A percentile compares a stretch with the other conserved stretches of the same genome.
Conservation (phyloP, 2,113 vertebrate genomes). For the Alethe diademata region DNA sequence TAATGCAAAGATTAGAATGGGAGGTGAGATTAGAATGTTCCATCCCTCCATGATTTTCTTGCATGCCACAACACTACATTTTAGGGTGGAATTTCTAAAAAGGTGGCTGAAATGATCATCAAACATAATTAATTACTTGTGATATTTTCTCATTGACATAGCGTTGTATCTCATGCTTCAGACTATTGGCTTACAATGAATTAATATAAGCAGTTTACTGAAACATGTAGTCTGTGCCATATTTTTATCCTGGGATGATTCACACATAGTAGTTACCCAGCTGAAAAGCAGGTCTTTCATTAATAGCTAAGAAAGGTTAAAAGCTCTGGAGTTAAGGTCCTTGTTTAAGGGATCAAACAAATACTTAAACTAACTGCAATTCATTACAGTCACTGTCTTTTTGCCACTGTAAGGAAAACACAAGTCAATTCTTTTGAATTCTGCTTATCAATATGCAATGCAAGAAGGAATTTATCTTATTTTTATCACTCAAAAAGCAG, state of each 20-base stretch:
- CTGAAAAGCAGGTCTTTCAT: not conserved
- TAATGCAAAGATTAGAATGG: not conserved
- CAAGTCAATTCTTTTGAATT: not conserved
- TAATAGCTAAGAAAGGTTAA: not conserved
- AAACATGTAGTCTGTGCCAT: not conserved
- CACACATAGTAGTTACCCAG: not conserved
- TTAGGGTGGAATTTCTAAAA: not conserved
- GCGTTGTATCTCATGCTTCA: not conserved
- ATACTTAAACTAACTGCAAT: not conserved
- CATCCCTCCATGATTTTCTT: not conserved
- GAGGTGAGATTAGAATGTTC: not conserved
- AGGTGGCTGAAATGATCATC: not conserved
- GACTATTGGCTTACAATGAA: not conserved
- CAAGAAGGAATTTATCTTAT: not conserved
- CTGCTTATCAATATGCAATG: not conserved
- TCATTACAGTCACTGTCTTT: not conserved
- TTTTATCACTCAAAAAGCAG: not conserved
- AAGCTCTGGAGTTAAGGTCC: not conserved
- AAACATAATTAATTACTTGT: not conserved
- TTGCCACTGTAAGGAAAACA: not conserved
- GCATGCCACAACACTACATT: not conserved
- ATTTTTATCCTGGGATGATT: not conserved
- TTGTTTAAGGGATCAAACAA: not conserved
- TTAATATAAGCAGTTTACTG: not conserved
- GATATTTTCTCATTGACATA: not conserved